These are phyloP conservation scores for Lanistes nyassanus DNA, from an alignment of 1,140 invertebrate genomes.

Conservation along the genomic window DNA sequence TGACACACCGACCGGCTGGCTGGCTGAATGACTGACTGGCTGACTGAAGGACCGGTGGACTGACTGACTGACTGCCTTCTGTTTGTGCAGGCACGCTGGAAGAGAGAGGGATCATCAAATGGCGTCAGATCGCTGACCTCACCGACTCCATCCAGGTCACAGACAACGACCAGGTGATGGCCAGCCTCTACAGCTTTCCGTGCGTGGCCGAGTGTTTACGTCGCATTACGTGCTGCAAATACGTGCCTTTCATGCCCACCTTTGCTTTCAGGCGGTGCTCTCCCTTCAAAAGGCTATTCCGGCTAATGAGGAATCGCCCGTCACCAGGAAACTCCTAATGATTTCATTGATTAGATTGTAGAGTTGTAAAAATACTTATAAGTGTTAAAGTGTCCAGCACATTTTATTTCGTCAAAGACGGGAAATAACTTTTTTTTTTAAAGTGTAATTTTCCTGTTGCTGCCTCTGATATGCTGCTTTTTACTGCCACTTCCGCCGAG, in stretches of 20 bases:
- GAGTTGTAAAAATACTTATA: not conserved
- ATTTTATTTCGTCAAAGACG: not conserved
- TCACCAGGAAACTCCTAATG: not conserved
- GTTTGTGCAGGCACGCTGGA: slow-evolving; percentile 39
- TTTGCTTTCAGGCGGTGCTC: slow-evolving; percentile 33
- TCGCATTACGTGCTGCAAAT: slow-evolving; percentile 34
- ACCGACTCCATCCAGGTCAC: not conserved
- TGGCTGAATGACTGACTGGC: not conserved
- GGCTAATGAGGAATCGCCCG: not conserved
- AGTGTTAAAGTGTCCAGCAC: not conserved
- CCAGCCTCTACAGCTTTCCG: slow-evolving; percentile 46
- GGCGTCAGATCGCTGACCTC: slow-evolving; percentile 37
- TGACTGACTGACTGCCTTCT: not conserved
- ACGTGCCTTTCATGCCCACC: slow-evolving; percentile 51
- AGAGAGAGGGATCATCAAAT: slow-evolving; percentile 51
- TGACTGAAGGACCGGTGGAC: not conserved
- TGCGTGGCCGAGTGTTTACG: slow-evolving; percentile 38
- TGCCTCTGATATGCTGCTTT: not conserved
- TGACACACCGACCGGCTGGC: too few species aligned
- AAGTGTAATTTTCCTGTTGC: not conserved
- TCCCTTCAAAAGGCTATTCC: slow-evolving; percentile 18
- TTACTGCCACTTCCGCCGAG: too few species aligned
- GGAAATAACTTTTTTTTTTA: not conserved
- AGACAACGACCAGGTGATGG: not conserved
- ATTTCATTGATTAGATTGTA: not conserved